Evolutionary conservation across 2,888 invertebrate genomes (phyloP).

Genomic region (Busseola fusca): DNA sequence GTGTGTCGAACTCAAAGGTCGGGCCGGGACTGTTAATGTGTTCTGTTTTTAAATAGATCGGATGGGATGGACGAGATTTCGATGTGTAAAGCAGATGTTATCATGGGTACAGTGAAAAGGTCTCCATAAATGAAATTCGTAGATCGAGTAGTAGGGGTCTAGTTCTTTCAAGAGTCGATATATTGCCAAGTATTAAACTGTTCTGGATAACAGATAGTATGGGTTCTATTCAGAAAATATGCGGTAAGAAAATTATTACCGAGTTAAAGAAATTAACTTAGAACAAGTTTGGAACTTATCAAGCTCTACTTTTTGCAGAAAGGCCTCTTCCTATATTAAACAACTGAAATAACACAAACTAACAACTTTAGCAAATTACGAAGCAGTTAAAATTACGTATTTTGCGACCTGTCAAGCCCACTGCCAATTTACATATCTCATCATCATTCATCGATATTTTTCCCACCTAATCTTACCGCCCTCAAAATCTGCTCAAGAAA

Average conservation of each 20-base stretch:
- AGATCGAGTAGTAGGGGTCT: background rate
- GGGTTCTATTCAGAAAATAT: background rate
- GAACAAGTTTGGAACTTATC: background rate
- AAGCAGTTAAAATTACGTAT: background rate
- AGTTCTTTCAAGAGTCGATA: background rate
- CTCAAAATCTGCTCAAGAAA: conserved; percentile 9
- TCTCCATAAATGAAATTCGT: background rate
- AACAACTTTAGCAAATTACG: background rate
- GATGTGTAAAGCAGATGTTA: conserved; percentile 26
- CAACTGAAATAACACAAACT: background rate
- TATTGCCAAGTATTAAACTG: background rate
- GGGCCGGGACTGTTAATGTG: conserved; percentile 49
- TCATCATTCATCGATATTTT: conserved; percentile 5
- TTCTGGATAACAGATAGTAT: background rate
- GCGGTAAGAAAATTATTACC: background rate
- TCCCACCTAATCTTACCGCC: background rate
- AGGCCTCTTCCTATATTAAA: background rate
- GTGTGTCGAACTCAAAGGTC: conserved; percentile 37
- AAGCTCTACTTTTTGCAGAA: background rate
- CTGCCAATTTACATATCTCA: background rate
- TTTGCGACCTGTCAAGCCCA: background rate
- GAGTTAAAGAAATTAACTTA: conserved; percentile 6
- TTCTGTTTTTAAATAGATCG: conserved; percentile 43
- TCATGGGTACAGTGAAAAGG: background rate
- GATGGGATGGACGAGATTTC: conserved; percentile 6